Evolutionary conservation across 1,140 invertebrate species (phyloP), one percentile per base, ranked within the genome.

Genomic region (Cephus cinctus): DNA sequence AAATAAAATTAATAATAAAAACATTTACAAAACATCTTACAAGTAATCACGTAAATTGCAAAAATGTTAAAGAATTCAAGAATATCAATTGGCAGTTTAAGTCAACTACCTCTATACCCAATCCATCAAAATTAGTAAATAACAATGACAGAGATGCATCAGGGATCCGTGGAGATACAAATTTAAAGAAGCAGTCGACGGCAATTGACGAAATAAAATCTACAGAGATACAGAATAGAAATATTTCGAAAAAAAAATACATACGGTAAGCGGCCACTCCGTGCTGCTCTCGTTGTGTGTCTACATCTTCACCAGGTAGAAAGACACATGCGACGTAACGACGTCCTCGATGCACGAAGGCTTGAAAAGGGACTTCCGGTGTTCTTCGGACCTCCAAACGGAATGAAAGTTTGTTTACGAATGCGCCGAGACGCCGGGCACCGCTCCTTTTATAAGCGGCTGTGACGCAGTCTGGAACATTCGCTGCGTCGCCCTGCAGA

Each of bases 241-340:
- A 27, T 6, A 8, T 27, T n/a, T 27, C 25, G 25, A 23, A 54
- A 20, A 52, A 43, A 53, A 16, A 35, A 54, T 59, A 75, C 73
- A 59, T 65, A 75, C 72, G 67, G 70, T 67, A 63, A 67, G 68
- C 61, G 69, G 64, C 66, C 60, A 65, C 69, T 50, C 57, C 61
- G 38, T 11, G 49, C 54, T 38, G 14, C 31, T 19, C 41, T 36
- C 43, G 46, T 40, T 27, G 46, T 34, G n/a, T n/a, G 30, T 48
- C 46, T 48, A 48, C 46, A 48, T 48, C 27, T 31, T 48, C 35
- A 25, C 21, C 42, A 39, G 21, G 34, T 34, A 48, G 43, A 43
- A 31, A 23, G 25, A 14, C 40, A 36, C 32, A 27, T 31, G 40
- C 38, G 52, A 43, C 50, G 57, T 31, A 56, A 59, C 51, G 52